These are phyloP conservation scores for Machaerirhynchus nigripectus DNA, from an alignment of 2,113 vertebrate species.

Conservation along the genomic window DNA sequence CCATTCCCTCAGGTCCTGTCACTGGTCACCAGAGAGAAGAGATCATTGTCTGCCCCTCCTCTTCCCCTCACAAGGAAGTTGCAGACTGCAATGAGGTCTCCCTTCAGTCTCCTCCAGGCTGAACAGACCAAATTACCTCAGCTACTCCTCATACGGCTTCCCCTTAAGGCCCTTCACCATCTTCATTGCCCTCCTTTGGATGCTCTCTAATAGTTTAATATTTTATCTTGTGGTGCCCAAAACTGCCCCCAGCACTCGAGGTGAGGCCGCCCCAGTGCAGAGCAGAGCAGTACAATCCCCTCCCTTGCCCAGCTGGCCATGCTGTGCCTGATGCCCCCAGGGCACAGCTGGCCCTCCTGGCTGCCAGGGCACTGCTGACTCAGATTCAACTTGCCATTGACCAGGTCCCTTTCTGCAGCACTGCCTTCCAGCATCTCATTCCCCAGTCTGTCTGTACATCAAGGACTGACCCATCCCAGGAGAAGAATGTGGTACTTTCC, in stretches of 20 bases:
- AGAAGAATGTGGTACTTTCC: background rate
- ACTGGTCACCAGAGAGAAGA: background rate
- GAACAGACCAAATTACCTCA: background rate
- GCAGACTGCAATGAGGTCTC: background rate
- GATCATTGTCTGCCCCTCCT: background rate
- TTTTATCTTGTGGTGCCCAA: background rate
- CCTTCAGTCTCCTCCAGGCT: background rate
- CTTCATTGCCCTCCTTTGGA: accelerated
- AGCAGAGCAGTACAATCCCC: background rate
- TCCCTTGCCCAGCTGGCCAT: accelerated
- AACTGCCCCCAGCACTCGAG: accelerated
- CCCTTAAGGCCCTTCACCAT: background rate
- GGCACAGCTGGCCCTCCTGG: accelerated
- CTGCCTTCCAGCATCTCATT: background rate
- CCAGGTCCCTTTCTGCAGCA: accelerated
- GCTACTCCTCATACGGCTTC: accelerated
- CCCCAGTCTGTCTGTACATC: accelerated
- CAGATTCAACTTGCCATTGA: accelerated
- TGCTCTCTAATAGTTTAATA: accelerated
- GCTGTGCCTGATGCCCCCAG: background rate
- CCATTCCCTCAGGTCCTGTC: accelerated
- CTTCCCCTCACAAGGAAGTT: background rate
- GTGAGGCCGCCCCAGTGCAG: accelerated
- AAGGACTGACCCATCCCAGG: background rate
- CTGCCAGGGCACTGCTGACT: background rate